Evolutionary conservation across 1,140 invertebrate species (phyloP).

Genomic region (Dendroctonus valens): DNA sequence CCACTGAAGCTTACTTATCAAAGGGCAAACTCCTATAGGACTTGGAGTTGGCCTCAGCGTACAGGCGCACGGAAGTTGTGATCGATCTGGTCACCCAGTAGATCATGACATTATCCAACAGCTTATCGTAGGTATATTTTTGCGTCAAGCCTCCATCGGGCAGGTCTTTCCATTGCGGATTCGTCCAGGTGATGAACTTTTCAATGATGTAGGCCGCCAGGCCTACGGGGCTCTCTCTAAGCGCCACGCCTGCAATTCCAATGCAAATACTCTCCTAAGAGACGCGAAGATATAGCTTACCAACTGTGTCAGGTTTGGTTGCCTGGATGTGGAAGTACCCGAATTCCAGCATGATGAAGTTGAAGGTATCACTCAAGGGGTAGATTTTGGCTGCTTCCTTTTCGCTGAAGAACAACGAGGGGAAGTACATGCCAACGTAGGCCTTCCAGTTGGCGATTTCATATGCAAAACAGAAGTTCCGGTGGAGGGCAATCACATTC

Average conservation of each 20-base stretch:
- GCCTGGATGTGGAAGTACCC: constrained; percentile 88
- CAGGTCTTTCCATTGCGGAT: constrained; percentile 56
- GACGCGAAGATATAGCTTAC: constrained; percentile 49
- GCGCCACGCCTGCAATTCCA: constrained; percentile 55
- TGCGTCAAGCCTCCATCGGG: constrained; percentile 71
- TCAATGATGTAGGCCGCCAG: constrained; percentile 82
- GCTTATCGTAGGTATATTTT: constrained; percentile 67
- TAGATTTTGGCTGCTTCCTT: constrained; percentile 3
- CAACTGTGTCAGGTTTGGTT: constrained; percentile 89
- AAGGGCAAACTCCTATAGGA: constrained; percentile 48
- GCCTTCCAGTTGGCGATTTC: neutral
- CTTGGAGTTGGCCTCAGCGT: constrained; percentile 62
- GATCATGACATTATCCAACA: constrained; percentile 86
- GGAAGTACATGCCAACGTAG: constrained; percentile 7
- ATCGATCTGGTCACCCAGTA: constrained; percentile 81
- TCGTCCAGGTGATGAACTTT: constrained; percentile 78
- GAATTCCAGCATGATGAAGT: constrained; percentile 52
- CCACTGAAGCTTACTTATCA: constrained; percentile 51
- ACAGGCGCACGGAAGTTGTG: constrained; percentile 73
- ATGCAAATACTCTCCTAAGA: constrained; percentile 1
- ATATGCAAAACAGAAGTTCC: constrained; percentile 55
- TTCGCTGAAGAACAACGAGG: constrained; percentile 8
- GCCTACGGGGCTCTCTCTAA: constrained; percentile 69
- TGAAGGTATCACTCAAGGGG: neutral
- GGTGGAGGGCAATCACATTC: constrained; percentile 66